These are phyloP conservation scores for Misgurnus mizolepis DNA, from an alignment of 2,113 vertebrate species.

Conservation along the genomic window DNA sequence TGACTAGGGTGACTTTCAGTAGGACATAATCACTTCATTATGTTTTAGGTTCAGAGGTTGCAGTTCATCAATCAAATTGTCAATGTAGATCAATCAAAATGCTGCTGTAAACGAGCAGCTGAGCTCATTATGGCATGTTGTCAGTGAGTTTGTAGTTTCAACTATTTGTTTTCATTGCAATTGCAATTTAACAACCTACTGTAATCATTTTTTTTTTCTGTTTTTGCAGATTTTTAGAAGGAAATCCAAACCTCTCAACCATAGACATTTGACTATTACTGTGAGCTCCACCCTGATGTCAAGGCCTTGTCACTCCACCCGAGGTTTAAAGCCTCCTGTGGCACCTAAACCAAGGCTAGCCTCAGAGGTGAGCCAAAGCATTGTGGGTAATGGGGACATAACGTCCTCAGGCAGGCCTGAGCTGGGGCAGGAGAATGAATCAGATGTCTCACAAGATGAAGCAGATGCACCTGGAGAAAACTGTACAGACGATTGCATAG, in stretches of 20 bases:
- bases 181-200: background rate
- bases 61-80: constrained; percentile 19
- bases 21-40: constrained; percentile 23
- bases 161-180: background rate
- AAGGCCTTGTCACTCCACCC: constrained; percentile 74
- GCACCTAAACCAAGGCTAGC: constrained; percentile 87
- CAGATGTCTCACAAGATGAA: constrained; percentile 60
- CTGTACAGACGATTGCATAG: constrained; percentile 59
- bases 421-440: constrained; percentile 65
- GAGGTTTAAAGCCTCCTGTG: constrained; percentile 87
- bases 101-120: background rate
- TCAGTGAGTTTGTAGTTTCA: background rate
- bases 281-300: constrained; percentile 83
- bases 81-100: constrained; percentile 19
- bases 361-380: constrained; percentile 69
- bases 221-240: constrained; percentile 83
- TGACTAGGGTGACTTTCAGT: constrained; percentile 1
- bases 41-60: constrained; percentile 13
- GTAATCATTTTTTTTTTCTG: constrained; percentile 7
- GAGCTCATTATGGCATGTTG: background rate
- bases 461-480: constrained; percentile 52
- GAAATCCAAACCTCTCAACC: constrained; percentile 84
- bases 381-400: constrained; percentile 80
- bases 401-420: constrained; percentile 68
- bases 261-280: constrained; percentile 81